Conservation (phyloP, 2,797 vertebrate genomes). For the Lepus oiostolus region DNA sequence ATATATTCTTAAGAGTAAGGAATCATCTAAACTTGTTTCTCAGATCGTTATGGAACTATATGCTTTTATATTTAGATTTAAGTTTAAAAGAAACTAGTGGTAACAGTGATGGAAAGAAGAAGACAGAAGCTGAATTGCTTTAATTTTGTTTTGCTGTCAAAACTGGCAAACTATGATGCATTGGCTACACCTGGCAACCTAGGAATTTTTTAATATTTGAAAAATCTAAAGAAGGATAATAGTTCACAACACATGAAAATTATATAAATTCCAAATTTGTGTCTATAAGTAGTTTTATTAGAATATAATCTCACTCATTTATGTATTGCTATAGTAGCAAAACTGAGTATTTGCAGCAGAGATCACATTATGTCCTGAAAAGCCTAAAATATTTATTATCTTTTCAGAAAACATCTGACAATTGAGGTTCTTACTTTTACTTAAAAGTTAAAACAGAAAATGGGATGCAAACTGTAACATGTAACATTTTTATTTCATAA, state of each 20-base stretch:
- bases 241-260: background rate
- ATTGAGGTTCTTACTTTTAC: background rate
- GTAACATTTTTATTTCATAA: background rate
- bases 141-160: too few relatives aligned
- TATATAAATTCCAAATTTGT: background rate
- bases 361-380: background rate
- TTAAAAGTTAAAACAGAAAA: constrained; percentile 52
- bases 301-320: background rate
- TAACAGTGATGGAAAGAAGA: too few relatives aligned
- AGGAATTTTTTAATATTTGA: background rate
- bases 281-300: background rate
- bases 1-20: background rate
- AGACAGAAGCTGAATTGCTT: too few relatives aligned
- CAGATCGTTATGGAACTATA: background rate
- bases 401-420: background rate
- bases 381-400: background rate
- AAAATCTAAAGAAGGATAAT: background rate
- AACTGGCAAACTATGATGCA: too few relatives aligned
- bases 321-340: background rate
- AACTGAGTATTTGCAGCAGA: too few relatives aligned
- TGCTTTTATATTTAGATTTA: too few relatives aligned
- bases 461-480: background rate
- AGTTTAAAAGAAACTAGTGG: too few relatives aligned
- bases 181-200: background rate
- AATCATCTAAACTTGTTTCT: background rate